phyloP scores from a whole-genome alignment of 2,797 vertebrate species.

The Morus bassanus region DNA sequence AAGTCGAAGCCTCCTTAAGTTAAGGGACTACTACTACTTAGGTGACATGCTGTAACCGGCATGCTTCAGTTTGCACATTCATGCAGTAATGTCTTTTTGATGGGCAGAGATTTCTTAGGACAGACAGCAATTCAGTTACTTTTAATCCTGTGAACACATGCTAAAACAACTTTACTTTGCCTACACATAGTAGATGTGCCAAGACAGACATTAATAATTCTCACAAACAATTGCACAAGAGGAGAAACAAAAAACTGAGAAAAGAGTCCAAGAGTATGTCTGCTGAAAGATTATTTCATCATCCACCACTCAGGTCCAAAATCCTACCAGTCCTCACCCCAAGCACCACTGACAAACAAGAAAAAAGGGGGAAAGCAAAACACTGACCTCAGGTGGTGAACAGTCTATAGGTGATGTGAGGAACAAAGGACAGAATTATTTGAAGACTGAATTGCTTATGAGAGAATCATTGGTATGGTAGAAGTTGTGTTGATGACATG shows the following conservation, averaged over 20 bases:
- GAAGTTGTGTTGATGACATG: neutral
- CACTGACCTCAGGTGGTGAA: neutral
- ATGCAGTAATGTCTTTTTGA: neutral
- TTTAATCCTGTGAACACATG: neutral
- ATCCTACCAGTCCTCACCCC: neutral
- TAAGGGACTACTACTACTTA: neutral
- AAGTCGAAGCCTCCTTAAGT: neutral
- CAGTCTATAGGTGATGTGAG: neutral
- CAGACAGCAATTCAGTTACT: neutral
- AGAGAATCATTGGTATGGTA: neutral
- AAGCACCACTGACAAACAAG: neutral
- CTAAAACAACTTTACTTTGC: neutral
- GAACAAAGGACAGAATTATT: neutral
- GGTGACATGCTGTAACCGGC: neutral
- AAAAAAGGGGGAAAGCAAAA: neutral
- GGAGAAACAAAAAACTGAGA: neutral
- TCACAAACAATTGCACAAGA: neutral
- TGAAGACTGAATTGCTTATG: neutral
- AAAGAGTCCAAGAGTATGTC: neutral
- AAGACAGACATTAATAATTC: neutral
- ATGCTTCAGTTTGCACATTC: neutral
- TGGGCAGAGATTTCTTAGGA: neutral
- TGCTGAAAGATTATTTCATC: neutral
- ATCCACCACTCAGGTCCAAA: neutral
- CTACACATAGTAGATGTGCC: neutral